phyloP scores from a whole-genome alignment of 2,888 invertebrate genomes.

The Cyclophora punctaria region DNA sequence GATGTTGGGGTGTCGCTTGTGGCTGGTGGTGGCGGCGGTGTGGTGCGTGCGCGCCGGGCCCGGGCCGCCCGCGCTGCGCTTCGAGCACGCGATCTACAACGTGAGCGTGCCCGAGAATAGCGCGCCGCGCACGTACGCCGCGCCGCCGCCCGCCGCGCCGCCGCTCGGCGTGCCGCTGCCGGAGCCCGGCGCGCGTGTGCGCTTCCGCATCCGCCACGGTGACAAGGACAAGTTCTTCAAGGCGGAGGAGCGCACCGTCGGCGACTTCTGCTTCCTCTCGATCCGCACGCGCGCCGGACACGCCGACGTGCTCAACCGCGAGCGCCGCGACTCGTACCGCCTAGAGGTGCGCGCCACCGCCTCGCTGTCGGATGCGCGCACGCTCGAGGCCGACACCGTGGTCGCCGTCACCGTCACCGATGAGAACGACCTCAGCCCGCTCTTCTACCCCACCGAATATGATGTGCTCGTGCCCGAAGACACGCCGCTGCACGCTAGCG shows the following conservation, averaged over 20 bases:
- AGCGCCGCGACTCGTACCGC: constrained; percentile 88
- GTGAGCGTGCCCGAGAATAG: constrained; percentile 95
- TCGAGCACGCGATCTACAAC: constrained; percentile 86
- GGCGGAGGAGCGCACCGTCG: constrained; percentile 90
- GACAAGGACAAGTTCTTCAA: constrained; percentile 94
- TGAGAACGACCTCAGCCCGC: constrained; percentile 93
- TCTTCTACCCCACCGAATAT: constrained; percentile 94
- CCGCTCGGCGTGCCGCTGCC: constrained; percentile 84
- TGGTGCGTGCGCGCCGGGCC: constrained; percentile 44
- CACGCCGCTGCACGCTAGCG: constrained; percentile 86
- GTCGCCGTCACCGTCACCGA: constrained; percentile 85
- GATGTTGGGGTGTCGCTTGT: constrained; percentile 29
- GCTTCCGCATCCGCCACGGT: constrained; percentile 90
- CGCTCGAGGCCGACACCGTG: constrained; percentile 81
- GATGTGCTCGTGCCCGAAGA: constrained; percentile 92
- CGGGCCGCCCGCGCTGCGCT: constrained; percentile 66
- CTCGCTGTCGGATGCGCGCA: constrained; percentile 73
- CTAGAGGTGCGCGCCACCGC: constrained; percentile 81
- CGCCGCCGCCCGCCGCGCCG: constrained; percentile 80
- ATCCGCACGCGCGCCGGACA: constrained; percentile 91
- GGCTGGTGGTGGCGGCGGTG: constrained; percentile 48
- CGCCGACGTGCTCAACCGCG: constrained; percentile 93
- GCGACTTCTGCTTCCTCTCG: constrained; percentile 95
- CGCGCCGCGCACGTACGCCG: constrained; percentile 89
- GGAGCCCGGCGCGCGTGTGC: constrained; percentile 70